Evolutionary conservation across 2,888 invertebrate genomes (phyloP), one percentile per base, ranked within the genome.

Genomic region (Lypha dubia): DNA sequence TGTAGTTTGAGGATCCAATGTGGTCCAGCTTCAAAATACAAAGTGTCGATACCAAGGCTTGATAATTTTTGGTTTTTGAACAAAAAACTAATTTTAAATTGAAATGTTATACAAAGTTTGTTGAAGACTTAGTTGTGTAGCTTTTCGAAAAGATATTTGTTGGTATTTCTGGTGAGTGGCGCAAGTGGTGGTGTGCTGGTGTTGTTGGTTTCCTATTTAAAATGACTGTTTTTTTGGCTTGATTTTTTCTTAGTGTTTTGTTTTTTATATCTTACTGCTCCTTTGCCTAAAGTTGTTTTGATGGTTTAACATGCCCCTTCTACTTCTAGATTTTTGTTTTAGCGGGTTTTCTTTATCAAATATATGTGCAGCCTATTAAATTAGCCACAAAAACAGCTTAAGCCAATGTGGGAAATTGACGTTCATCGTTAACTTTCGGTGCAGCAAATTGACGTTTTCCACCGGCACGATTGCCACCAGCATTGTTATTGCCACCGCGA

Each of bases 351-450:
- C 32, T 75, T 15, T 60, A 41, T 56, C 4, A 49, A 67, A 51
- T 56, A 41, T 17, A n/a, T 20, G 24, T 65, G 56, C 17, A 67
- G 67, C 38, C 15, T 56, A 9, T 35, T 28, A 49, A 60, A 51
- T 28, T 13, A 53, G 20, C 17, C n/a, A 20, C 44, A 67, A 35
- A 60, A 63, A 22, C 49, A 32, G 44, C 89, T 93, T 96, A 97
- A 93, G 97, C 97, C 92, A 98, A 95, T 92, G 98, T 97, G 89
- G 98, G 98, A 93, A 98, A 98, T 93, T 98, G 98, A 93, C 97
- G 96, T 94, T 97, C 98, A 93, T 98, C 98, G 92, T 98, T 98
- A 88, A 98, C 98, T 93, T 98, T 98, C 65, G 98, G 98, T 89
- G 96, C 96, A 90, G 90, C 87, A 86, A 90, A 90, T 76, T 87